Percentiles rank a stretch among this genome's conserved stretches.
Conservation (phyloP, 2,113 vertebrate species). For the Psittacula cyanocephala region DNA sequence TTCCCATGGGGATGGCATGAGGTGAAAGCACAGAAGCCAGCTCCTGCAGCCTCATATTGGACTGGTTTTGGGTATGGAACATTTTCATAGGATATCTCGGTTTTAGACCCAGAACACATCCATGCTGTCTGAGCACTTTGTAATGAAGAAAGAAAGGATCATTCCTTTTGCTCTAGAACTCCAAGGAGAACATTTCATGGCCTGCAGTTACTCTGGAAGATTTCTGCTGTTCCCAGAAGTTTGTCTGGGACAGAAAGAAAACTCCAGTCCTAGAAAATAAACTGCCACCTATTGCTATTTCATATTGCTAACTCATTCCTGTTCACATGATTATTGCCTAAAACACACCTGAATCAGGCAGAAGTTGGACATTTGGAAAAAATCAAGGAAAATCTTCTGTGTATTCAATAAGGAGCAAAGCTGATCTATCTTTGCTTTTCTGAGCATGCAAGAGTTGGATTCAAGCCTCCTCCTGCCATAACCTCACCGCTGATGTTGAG, state of each 20-base stretch:
- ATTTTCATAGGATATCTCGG: not conserved
- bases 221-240: not conserved
- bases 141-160: not conserved
- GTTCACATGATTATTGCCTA: not conserved
- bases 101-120: not conserved
- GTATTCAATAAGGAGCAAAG: not conserved
- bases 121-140: not conserved
- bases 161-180: not conserved
- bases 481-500: constrained; percentile 95
- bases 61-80: not conserved
- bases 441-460: not conserved
- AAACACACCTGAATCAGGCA: not conserved
- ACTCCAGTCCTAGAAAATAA: not conserved
- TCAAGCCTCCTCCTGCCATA: not conserved
- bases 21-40: not conserved
- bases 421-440: not conserved
- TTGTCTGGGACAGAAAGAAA: not conserved
- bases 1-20: fast-evolving
- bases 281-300: not conserved
- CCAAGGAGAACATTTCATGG: not conserved
- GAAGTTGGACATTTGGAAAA: not conserved
- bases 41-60: not conserved
- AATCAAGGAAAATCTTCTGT: not conserved
- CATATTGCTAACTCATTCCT: not conserved
- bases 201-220: not conserved